Conservation (phyloP, 2,797 vertebrate genomes). For the Gephyroberyx darwinii region DNA sequence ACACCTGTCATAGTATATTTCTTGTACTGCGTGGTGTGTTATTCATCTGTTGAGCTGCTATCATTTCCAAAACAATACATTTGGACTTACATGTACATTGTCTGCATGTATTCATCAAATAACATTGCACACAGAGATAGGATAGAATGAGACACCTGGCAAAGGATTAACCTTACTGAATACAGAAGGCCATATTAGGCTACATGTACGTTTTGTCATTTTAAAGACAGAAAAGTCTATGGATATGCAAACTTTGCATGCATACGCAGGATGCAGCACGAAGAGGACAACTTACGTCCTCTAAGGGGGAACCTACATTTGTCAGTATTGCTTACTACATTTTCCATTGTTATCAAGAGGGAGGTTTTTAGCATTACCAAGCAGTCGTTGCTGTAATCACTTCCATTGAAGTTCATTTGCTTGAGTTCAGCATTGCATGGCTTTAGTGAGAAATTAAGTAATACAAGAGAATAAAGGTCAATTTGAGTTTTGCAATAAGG, state of each 20-base stretch:
- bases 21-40: not conserved
- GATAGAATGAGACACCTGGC: not conserved
- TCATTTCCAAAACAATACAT: too few relatives aligned
- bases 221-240: not conserved
- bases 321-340: not conserved
- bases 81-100: too few relatives aligned
- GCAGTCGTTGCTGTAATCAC: conserved; percentile 31
- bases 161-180: not conserved
- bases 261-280: not conserved
- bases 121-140: too few relatives aligned
- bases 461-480: not conserved
- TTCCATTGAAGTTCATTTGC: conserved; percentile 35
- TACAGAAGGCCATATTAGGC: not conserved
- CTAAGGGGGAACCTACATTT: conserved; percentile 10
- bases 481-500: conserved; percentile 1
- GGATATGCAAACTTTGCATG: conserved; percentile 1
- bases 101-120: too few relatives aligned
- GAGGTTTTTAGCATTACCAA: conserved; percentile 5
- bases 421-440: not conserved
- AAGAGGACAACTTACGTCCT: conserved; percentile 14
- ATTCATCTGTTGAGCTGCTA: not conserved
- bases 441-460: not conserved
- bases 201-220: too few relatives aligned
- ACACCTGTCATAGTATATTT: conserved; percentile 27
- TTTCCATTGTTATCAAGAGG: conserved; percentile 25